Base-by-base conservation (phyloP, 2,888 invertebrate genomes). In the Drosophila maculinotata region DNA sequence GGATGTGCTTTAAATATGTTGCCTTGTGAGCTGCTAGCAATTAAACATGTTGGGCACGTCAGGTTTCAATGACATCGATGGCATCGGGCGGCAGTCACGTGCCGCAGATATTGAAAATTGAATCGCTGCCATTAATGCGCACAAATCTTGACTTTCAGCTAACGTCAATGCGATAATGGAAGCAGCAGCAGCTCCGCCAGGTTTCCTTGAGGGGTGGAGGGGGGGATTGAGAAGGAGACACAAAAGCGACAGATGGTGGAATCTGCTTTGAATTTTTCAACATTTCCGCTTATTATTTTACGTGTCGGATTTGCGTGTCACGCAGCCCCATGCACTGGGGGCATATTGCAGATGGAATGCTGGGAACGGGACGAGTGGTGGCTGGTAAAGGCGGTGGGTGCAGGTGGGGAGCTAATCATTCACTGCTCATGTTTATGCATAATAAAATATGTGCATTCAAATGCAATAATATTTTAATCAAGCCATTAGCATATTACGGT, bases 221-320 rank as follows among this genome's bases (percentile, higher is more conserved):
- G 8, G 15, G n/a, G 30, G 42, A 8, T 8, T 26, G 15, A n/a
- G 39, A 36, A n/a, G 30, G 31, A 26, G 41, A 52, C 38, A 15
- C 39, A 14, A 36, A 14, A 31, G 56, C 58, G 66, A 51, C 73
- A 72, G 67, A 56, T 76, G 64, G 48, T 35, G 57, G 75, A 82
- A 76, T 76, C 69, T 86, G 86, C 86, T 83, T 88, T 87, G 83
- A 83, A 83, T 83, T 83, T 81, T 88, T 86, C 84, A 79, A 83
- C 88, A 79, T 82, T 83, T 88, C 82, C 88, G 86, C 88, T 88
- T 83, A 86, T 83, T 88, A 88, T 81, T 81, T 75, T 83, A 83
- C 83, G 83, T 83, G 83, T 83, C 88, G 69, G 74, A 70, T 79
- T 86, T 76, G 71, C 80, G 83, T 82, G 88, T 76, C 88, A 86